Evolutionary conservation across 2,888 invertebrate species (phyloP), one percentile per base, ranked within the genome.

Genomic region (Himalopsyche anomala): DNA sequence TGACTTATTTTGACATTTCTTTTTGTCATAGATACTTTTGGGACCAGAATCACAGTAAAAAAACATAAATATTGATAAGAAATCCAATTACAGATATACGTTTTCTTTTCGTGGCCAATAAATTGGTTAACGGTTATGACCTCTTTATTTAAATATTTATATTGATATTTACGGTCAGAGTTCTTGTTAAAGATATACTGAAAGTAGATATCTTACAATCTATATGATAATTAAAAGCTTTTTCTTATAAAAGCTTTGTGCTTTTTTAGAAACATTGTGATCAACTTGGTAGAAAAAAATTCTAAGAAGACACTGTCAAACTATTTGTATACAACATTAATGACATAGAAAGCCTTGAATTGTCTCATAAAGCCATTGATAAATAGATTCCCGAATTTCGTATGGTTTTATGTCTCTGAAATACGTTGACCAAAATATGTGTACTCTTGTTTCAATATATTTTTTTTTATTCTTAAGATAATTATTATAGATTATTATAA

Each of bases 1-100:
- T 6, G 56, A n/a, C 8, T n/a, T 5, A 28, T 55, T 55, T 17
- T 55, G 5, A 5, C n/a, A 19, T 19, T 62, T 62, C 62, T 62
- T 62, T 51, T 62, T 4, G 62, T 19, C 28, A 62, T 62, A 62
- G 19, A 62, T 4, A 6, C 1, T 5, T 62, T 19, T n/a, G 19
- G 19, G 62, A 8, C 9, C 8, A 62, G 6, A 19, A 19, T 62
- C 62, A 62, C 62, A 62, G 62, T 62, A 62, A 62, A 28, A 28
- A 19, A 19, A 62, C 62, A 62, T 19, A 19, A 62, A 62, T 62
- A 19, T 62, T 62, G 56, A 56, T 56, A 56, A 56, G 56, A 56
- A n/a, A 56, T 56, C 56, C 17, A 19, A 9, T 11, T 45, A 45
- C 28, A 28, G 28, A 28, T 56, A 0, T 17, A n/a, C 19, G n/a